These are phyloP conservation scores for Monopis laevigella DNA, from an alignment of 2,888 invertebrate genomes.

Conservation along the genomic window DNA sequence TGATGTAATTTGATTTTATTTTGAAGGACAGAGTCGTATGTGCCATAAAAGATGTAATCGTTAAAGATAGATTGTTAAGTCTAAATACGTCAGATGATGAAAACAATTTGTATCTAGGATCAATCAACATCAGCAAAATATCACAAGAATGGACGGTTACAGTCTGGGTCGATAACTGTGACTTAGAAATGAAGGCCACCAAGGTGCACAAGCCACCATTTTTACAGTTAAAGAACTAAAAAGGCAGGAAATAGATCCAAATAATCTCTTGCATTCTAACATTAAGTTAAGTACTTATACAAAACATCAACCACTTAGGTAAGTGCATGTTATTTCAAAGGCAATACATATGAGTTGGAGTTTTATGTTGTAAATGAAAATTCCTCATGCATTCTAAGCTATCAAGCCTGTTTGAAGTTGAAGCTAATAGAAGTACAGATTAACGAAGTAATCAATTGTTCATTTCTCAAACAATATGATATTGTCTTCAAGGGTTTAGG, in stretches of 20 bases:
- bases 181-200: not conserved
- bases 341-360: not conserved
- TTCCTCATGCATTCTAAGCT: not conserved
- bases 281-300: not conserved
- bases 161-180: not conserved
- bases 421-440: not conserved
- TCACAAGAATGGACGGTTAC: not conserved
- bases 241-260: not conserved
- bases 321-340: not conserved
- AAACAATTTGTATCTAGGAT: not conserved
- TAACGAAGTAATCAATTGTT: not conserved
- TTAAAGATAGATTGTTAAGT: conserved; percentile 36
- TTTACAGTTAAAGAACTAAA: not conserved
- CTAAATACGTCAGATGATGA: conserved; percentile 23
- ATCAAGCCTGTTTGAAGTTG: not conserved
- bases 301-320: not conserved
- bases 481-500: not conserved
- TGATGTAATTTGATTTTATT: too few species aligned
- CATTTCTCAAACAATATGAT: not conserved
- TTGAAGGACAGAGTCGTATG: too few species aligned
- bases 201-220: not conserved
- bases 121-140: not conserved
- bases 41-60: too few species aligned
- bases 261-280: not conserved
- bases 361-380: not conserved